Evolutionary conservation across 2,888 invertebrate genomes (phyloP).

Genomic region (Drosophila paramelanica): DNA sequence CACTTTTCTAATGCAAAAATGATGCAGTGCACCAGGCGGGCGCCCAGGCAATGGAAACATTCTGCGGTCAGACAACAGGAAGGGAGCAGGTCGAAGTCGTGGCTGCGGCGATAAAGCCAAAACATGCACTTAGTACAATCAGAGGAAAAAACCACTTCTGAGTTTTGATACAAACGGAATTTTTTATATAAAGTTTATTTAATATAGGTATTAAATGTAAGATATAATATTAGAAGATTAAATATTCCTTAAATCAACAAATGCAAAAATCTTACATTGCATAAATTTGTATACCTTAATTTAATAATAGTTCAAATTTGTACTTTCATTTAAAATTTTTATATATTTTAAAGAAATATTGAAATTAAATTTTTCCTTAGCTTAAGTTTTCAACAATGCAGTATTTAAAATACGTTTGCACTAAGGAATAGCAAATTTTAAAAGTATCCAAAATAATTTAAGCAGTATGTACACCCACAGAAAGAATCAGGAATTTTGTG

Average conservation of each 20-base stretch:
- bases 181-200: background rate
- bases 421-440: no score
- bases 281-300: no score
- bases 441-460: no score
- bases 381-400: no score
- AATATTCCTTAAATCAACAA: background rate
- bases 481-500: no score
- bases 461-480: no score
- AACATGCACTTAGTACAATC: conserved; percentile 52
- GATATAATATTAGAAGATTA: background rate
- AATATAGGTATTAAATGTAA: background rate
- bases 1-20: conserved; percentile 79
- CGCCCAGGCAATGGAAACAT: conserved; percentile 15
- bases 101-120: conserved; percentile 43
- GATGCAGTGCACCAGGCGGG: conserved; percentile 69
- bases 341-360: no score
- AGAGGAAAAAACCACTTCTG: background rate
- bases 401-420: no score
- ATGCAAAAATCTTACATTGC: no score
- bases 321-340: no score
- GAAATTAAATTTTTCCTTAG: no score
- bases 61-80: conserved; percentile 62
- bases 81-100: conserved; percentile 29
- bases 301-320: no score
- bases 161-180: background rate